These are phyloP conservation scores for Lophura nycthemera DNA, from an alignment of 2,113 vertebrate genomes.

Conservation along the genomic window DNA sequence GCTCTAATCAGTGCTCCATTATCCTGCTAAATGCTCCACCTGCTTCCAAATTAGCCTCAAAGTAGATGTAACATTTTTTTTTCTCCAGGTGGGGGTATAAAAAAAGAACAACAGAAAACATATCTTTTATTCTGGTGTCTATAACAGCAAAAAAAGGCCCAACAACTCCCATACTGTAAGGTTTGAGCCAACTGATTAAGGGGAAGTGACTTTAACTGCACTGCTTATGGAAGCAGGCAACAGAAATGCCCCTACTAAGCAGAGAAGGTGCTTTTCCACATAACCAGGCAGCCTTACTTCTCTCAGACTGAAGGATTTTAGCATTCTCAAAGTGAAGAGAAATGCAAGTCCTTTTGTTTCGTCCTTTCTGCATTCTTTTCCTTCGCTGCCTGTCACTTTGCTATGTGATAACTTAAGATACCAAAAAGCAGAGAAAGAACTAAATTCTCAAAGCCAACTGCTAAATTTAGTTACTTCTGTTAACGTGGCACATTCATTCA, in stretches of 20 bases:
- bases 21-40: background rate
- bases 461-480: conserved; percentile 27
- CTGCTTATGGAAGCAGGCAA: background rate
- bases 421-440: background rate
- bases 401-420: background rate
- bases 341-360: background rate
- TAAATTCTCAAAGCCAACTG: background rate
- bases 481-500: background rate
- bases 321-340: background rate
- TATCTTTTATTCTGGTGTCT: background rate
- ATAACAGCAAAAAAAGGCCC: background rate
- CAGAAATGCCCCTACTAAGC: background rate
- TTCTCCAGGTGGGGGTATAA: background rate
- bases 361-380: background rate
- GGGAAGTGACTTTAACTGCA: rapidly evolving
- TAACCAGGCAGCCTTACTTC: rapidly evolving
- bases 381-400: background rate
- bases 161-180: background rate
- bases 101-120: background rate
- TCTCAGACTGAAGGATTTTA: background rate
- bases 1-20: background rate
- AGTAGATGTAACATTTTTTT: background rate
- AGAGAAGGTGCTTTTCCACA: background rate
- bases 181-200: background rate
- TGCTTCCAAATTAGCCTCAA: background rate